These are phyloP conservation scores for Siniperca chuatsi DNA, from an alignment of 2,113 vertebrate species.

Conservation along the genomic window DNA sequence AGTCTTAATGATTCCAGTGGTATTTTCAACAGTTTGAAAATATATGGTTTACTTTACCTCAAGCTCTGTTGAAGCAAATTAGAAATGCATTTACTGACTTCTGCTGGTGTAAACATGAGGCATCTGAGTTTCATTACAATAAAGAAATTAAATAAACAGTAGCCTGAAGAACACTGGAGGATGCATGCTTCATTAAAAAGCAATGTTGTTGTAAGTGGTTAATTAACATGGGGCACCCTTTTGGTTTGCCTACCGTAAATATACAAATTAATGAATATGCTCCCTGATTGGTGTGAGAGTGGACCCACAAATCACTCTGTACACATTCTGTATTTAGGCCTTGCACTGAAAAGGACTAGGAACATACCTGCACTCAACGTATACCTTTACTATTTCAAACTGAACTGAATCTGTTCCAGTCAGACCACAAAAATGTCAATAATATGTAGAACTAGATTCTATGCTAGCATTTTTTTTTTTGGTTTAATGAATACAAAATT, in stretches of 20 bases:
- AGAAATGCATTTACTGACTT: constrained; percentile 76
- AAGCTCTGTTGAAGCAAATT: constrained; percentile 84
- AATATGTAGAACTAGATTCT: not conserved
- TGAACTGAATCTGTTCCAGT: not conserved
- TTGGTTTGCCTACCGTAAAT: constrained; percentile 76
- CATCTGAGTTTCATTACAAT: constrained; percentile 93
- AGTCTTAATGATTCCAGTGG: constrained; percentile 31
- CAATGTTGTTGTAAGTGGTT: constrained; percentile 81
- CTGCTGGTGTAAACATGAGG: constrained; percentile 86
- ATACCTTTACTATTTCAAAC: not conserved
- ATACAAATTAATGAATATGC: constrained; percentile 79
- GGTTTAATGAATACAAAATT: not conserved
- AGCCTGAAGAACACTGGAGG: constrained; percentile 88
- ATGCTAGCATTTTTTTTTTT: not conserved
- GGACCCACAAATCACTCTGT: constrained; percentile 55
- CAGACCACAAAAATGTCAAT: not conserved
- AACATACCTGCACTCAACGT: not conserved
- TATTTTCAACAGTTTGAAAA: constrained; percentile 27
- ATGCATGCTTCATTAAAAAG: constrained; percentile 88
- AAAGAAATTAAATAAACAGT: constrained; percentile 91
- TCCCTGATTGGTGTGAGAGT: constrained; percentile 57
- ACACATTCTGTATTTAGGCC: not conserved
- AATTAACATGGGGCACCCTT: constrained; percentile 70
- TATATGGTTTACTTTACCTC: constrained; percentile 62
- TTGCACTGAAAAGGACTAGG: not conserved